Percentiles rank a stretch among this genome's conserved stretches.
phyloP scores from a whole-genome alignment of 2,113 vertebrate genomes.

The Cathartes aura region DNA sequence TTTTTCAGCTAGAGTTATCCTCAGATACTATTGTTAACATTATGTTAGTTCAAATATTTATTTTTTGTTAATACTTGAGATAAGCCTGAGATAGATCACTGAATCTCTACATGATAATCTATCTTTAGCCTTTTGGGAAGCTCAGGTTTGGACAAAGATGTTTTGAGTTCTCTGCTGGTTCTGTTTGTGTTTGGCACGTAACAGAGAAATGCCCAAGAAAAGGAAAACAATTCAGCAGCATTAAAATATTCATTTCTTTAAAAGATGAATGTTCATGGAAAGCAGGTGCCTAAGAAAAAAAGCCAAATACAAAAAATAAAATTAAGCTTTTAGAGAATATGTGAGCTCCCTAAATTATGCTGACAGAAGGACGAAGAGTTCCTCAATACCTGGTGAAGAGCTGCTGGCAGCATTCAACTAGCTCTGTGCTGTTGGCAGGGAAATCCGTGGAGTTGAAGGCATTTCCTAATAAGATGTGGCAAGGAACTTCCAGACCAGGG shows the following conservation, averaged over 20 bases:
- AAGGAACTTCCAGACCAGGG: conserved; percentile 63
- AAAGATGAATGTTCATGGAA: neutral
- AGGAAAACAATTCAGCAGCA: neutral
- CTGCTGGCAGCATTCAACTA: conserved; percentile 80
- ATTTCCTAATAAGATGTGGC: conserved; percentile 68
- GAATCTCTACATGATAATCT: neutral
- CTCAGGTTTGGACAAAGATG: neutral
- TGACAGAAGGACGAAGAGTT: neutral
- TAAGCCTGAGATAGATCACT: neutral
- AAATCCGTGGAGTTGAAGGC: conserved; percentile 62
- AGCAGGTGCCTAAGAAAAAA: neutral
- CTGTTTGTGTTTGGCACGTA: neutral
- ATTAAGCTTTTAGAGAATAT: neutral
- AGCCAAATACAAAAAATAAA: neutral
- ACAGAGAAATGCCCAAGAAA: neutral
- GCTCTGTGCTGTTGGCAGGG: conserved; percentile 57
- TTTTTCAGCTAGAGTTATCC: neutral
- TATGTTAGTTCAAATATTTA: neutral
- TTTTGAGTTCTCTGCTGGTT: neutral
- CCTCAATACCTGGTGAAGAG: conserved; percentile 78
- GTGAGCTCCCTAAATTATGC: neutral
- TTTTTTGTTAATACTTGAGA: neutral
- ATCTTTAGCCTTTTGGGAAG: neutral
- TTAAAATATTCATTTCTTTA: neutral
- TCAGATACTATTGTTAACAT: neutral